Base-by-base conservation (phyloP, 2,888 invertebrate genomes). In the Eucriotettix oculatus region DNA sequence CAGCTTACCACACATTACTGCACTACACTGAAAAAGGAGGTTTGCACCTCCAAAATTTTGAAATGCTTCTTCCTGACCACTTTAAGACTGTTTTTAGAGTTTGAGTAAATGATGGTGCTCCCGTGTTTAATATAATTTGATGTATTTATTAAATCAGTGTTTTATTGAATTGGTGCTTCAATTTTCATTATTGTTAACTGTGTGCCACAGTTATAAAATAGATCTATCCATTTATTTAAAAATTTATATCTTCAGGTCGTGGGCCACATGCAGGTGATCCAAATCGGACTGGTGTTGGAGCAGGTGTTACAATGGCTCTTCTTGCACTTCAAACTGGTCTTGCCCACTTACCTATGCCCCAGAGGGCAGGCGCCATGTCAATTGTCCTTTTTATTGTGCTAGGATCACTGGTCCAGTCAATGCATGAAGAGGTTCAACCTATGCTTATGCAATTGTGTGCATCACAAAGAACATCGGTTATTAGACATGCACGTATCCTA, bases 361-460 rank as follows among this genome's bases (percentile, higher is more conserved):
- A 77, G 60, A 70, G 78, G 59, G 73, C 75, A 55, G 75, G 76
- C 59, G 71, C 78, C 12, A 73, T 79, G 69, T 74, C 75, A 48
- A 72, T 79, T 41, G 73, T 78, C 2, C 68, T 78, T 14, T 78
- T 79, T 64, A 76, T 79, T 52, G 78, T 79, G 9, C 67, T 75
- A n/a, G 77, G 78, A 0, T 77, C 78, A 1, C 70, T 79, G n/a
- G 72, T 78, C 11, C 78, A 79, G 66, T 77, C 77, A 11, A 74
- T 78, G 68, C 75, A 75, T 64, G 78, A 79, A 66, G 71, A 78
- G 40, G 70, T 76, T 3, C 78, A 78, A 64, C 76, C 77, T 1
- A 72, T 76, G 29, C 69, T 79, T 52, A 68, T 78, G 57, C 70
- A 75, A 9, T 68, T 79, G 14, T 75, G 75, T 66, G 75, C 77